Evolutionary conservation across 1,140 invertebrate genomes (phyloP).

Genomic region (Dendrolimus punctatus): DNA sequence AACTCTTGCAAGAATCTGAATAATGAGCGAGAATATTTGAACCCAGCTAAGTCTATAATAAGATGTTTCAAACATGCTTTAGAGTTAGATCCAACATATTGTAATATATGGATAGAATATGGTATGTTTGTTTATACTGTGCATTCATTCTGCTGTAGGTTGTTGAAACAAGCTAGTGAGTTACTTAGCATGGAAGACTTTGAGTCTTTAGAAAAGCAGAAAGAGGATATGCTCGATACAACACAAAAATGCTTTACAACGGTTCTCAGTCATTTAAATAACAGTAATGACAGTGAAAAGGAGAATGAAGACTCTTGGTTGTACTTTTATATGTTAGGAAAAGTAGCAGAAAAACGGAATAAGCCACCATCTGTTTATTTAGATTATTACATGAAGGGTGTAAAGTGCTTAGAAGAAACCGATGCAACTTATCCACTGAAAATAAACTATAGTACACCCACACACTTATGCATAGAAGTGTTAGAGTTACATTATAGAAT

Average conservation of each 20-base stretch:
- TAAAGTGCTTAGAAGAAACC: slow-evolving; percentile 83
- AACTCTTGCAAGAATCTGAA: slow-evolving; percentile 80
- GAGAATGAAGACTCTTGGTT: slow-evolving; percentile 88
- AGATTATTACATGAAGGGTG: slow-evolving; percentile 84
- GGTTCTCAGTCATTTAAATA: slow-evolving; percentile 76
- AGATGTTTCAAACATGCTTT: slow-evolving; percentile 86
- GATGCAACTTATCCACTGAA: slow-evolving; percentile 88
- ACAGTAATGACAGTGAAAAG: slow-evolving; percentile 67
- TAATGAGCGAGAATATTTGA: slow-evolving; percentile 80
- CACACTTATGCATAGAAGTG: slow-evolving; percentile 90
- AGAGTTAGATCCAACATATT: slow-evolving; percentile 79
- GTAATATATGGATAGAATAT: slow-evolving; percentile 90
- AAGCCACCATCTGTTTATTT: slow-evolving; percentile 82
- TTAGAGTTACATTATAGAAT: slow-evolving; percentile 89
- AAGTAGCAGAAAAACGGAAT: slow-evolving; percentile 89
- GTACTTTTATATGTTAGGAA: slow-evolving; percentile 93
- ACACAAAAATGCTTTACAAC: slow-evolving; percentile 84
- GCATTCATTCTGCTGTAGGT: slow-evolving; percentile 88
- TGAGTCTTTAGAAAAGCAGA: slow-evolving; percentile 81
- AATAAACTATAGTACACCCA: slow-evolving; percentile 88
- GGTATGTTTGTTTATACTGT: slow-evolving; percentile 90
- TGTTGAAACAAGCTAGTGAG: slow-evolving; percentile 85
- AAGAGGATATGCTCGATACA: slow-evolving; percentile 83
- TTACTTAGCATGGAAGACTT: slow-evolving; percentile 86
- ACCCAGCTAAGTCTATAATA: slow-evolving; percentile 79